Percentiles rank a stretch among this genome's conserved stretches.
phyloP scores from a whole-genome alignment of 2,888 invertebrate genomes.

The Drosophila gaucha region DNA sequence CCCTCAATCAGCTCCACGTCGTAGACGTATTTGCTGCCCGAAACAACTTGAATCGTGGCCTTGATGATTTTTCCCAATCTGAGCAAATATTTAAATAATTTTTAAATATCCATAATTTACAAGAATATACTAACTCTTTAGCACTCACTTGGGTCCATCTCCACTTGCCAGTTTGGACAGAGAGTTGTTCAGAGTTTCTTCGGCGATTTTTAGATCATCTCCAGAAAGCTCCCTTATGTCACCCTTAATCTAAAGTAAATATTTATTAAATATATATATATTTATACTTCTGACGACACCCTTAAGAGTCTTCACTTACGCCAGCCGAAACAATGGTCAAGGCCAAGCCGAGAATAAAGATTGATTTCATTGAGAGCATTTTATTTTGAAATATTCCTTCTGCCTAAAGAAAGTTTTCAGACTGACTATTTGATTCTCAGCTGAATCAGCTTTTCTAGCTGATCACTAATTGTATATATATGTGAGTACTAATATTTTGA shows the following conservation, averaged over 20 bases:
- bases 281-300: too few relatives aligned
- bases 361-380: constrained; percentile 47
- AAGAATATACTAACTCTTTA: too few relatives aligned
- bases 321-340: constrained; percentile 25
- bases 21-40: constrained; percentile 43
- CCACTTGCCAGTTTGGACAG: background rate
- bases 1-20: constrained; percentile 49
- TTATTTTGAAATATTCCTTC: constrained; percentile 16
- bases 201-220: background rate
- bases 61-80: constrained; percentile 61
- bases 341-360: constrained; percentile 49
- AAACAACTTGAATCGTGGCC: constrained; percentile 53
- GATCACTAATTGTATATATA: too few relatives aligned
- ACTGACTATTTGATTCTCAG: constrained; percentile 21
- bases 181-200: background rate
- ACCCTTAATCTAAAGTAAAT: too few relatives aligned
- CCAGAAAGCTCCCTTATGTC: background rate
- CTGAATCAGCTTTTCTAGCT: constrained; percentile 47
- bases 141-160: background rate
- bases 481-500: too few relatives aligned
- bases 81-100: too few relatives aligned
- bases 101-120: too few relatives aligned
- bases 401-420: background rate
- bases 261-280: too few relatives aligned
- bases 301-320: constrained; percentile 39